A percentile compares a stretch with the other conserved stretches of the same genome.
phyloP scores from a whole-genome alignment of 2,888 invertebrate species.

The Sepioteuthis lessoniana region DNA sequence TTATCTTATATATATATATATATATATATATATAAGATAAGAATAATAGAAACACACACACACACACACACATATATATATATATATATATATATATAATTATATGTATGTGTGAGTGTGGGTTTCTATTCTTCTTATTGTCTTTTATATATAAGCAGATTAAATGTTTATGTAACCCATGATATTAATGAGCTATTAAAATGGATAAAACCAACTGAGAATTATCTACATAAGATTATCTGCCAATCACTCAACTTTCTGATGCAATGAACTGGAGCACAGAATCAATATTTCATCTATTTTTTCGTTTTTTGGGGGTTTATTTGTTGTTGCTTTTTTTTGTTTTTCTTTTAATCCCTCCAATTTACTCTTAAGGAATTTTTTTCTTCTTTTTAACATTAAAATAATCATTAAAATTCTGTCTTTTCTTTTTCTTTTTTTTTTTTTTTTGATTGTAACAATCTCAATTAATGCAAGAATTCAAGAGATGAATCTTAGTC shows the following conservation, averaged over 20 bases:
- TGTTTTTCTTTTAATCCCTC: not conserved
- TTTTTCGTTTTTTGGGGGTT: no score
- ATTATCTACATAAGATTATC: no score
- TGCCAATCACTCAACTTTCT: not conserved
- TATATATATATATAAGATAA: no score
- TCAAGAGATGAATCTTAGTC: not conserved
- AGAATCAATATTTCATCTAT: no score
- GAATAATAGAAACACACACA: no score
- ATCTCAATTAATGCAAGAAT: not conserved
- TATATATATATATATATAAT: not conserved
- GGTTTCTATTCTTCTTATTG: not conserved
- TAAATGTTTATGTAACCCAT: no score
- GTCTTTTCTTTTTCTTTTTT: not conserved
- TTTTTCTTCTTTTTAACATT: not conserved
- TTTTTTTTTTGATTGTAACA: not conserved
- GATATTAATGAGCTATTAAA: not conserved
- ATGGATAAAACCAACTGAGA: not conserved
- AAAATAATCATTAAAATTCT: not conserved
- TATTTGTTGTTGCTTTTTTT: not conserved
- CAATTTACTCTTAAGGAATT: not conserved
- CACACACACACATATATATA: no score
- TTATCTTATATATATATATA: no score
- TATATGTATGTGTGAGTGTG: not conserved
- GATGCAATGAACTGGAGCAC: not conserved
- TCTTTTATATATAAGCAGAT: no score